A percentile compares a stretch with the other conserved stretches of the same genome.
These are phyloP conservation scores for Protomyctophum bolini DNA, from an alignment of 2,113 vertebrate species.

Conservation along the genomic window DNA sequence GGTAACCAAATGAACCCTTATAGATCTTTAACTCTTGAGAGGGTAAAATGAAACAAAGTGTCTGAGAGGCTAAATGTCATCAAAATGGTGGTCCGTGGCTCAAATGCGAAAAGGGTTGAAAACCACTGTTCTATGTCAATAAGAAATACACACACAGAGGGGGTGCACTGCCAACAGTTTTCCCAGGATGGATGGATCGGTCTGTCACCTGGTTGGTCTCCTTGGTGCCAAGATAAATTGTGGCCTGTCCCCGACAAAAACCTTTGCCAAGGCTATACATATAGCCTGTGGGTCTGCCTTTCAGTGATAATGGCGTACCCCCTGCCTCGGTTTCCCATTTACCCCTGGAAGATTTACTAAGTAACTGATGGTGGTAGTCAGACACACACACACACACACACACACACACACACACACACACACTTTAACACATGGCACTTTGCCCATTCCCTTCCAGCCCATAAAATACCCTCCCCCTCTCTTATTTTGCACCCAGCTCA, in stretches of 20 bases:
- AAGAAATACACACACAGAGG: no score
- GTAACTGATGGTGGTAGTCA: background rate
- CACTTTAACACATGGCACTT: background rate
- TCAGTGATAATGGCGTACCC: conserved; percentile 44
- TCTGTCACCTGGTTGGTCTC: background rate
- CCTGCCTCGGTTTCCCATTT: conserved; percentile 38
- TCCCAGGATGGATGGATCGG: conserved; percentile 6
- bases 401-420: background rate
- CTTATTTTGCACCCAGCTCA: background rate
- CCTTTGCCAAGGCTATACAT: conserved; percentile 27
- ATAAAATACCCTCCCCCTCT: conserved; percentile 5
- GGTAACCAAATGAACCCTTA: no score
- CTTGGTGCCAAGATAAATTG: conserved; percentile 48
- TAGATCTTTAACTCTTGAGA: no score
- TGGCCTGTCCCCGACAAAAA: conserved; percentile 29
- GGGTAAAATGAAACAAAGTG: no score
- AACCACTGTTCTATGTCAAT: no score
- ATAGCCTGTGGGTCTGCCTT: conserved; percentile 33
- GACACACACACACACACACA: background rate
- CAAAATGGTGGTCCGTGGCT: no score
- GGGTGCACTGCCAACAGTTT: no score
- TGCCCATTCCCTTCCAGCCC: background rate
- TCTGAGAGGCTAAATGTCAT: no score
- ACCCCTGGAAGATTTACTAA: conserved; percentile 38
- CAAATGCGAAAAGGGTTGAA: no score